Conservation (phyloP, 2,113 vertebrate species). For the Poeciliopsis occidentalis region DNA sequence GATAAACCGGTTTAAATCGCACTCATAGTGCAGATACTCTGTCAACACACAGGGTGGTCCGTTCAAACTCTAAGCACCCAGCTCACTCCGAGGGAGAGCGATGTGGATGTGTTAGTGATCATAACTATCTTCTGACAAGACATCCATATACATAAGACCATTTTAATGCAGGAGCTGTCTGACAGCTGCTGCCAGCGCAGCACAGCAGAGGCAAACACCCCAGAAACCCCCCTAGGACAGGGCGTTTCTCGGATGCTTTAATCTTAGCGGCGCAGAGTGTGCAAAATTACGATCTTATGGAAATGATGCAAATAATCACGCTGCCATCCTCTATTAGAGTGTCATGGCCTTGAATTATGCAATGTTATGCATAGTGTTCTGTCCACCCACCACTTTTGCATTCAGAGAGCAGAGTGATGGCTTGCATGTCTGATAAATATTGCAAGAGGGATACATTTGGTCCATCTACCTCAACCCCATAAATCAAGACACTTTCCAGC, state of each 20-base stretch:
- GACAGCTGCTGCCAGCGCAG: constrained; percentile 62
- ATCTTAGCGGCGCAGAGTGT: constrained; percentile 62
- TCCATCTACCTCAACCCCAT: constrained; percentile 66
- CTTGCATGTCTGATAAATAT: constrained; percentile 70
- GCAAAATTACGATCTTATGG: constrained; percentile 67
- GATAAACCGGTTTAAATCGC: neutral
- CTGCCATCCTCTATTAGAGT: constrained; percentile 60
- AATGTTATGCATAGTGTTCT: constrained; percentile 43
- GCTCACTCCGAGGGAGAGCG: constrained; percentile 30
- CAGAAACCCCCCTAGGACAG: constrained; percentile 16
- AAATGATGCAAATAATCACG: constrained; percentile 69
- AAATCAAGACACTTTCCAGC: constrained; percentile 63
- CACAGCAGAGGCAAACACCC: constrained; percentile 57
- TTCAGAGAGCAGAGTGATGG: constrained; percentile 60
- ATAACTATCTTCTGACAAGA: constrained; percentile 66
- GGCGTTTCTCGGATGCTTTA: constrained; percentile 48
- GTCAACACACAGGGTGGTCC: neutral
- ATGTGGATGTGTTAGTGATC: constrained; percentile 56
- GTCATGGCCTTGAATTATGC: constrained; percentile 54
- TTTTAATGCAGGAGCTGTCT: constrained; percentile 60
- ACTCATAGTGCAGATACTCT: neutral
- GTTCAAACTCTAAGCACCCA: constrained; percentile 7
- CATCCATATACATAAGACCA: constrained; percentile 70
- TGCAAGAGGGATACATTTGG: constrained; percentile 69
- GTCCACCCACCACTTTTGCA: constrained; percentile 56